phyloP scores from a whole-genome alignment of 2,888 invertebrate species.

The Synanthedon vespiformis region DNA sequence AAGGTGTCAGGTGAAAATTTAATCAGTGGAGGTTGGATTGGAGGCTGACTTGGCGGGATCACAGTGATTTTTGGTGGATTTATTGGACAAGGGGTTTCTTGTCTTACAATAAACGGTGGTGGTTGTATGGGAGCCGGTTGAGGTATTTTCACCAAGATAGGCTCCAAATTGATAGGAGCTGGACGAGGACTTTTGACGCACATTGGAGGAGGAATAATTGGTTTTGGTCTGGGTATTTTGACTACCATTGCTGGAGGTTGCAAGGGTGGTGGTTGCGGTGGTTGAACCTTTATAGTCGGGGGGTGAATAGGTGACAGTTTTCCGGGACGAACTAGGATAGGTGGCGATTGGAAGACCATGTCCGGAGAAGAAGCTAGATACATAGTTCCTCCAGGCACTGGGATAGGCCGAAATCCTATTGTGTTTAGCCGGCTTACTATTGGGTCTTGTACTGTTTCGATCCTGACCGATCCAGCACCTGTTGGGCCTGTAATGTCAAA shows the following conservation, averaged over 20 bases:
- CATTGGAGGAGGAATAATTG: constrained; percentile 33
- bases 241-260: constrained; percentile 30
- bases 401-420: constrained; percentile 33
- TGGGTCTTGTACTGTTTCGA: constrained; percentile 17
- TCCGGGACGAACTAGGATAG: constrained; percentile 36
- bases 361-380: constrained; percentile 36
- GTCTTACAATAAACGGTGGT: constrained; percentile 17
- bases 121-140: constrained; percentile 20
- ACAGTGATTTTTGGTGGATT: constrained; percentile 27
- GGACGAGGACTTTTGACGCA: constrained; percentile 27
- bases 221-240: constrained; percentile 18
- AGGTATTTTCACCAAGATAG: constrained; percentile 32
- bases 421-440: constrained; percentile 20
- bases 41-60: constrained; percentile 22
- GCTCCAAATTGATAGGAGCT: constrained; percentile 24
- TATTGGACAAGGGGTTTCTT: constrained; percentile 15
- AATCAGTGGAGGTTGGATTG: constrained; percentile 30
- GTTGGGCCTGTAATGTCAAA: constrained; percentile 26
- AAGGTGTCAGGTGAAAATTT: neutral
- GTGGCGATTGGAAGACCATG: constrained; percentile 42
- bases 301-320: constrained; percentile 26
- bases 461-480: constrained; percentile 32
- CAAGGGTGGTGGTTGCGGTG: constrained; percentile 22
- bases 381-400: constrained; percentile 42
- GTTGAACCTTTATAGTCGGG: constrained; percentile 26